These are phyloP conservation scores for Isaurus tuberculatus DNA, from an alignment of 92 coral and sea anemone species.

Conservation along the genomic window DNA sequence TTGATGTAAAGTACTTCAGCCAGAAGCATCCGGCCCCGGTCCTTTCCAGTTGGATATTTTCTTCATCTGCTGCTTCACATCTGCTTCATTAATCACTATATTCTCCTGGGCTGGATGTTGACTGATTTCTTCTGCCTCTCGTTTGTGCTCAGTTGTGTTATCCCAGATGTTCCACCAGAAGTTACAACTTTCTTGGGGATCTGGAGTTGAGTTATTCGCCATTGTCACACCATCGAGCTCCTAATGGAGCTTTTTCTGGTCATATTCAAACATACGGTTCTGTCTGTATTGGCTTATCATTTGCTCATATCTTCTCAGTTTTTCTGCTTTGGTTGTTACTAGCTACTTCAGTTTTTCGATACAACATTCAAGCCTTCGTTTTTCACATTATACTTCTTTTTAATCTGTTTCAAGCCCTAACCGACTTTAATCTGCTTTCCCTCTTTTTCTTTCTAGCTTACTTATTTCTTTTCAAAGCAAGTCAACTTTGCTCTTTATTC, in stretches of 20 bases:
- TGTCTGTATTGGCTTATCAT: constrained; percentile 40
- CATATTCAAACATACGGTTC: constrained; percentile 40
- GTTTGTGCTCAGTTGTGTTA: constrained; percentile 28
- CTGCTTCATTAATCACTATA: neutral
- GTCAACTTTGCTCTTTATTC: too few relatives aligned
- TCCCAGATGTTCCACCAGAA: constrained; percentile 30
- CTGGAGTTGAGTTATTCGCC: neutral
- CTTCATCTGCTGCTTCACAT: too few relatives aligned
- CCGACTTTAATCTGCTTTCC: constrained; percentile 39
- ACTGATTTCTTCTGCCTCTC: constrained; percentile 38
- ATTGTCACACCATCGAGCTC: constrained; percentile 26
- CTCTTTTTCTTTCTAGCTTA: too few relatives aligned
- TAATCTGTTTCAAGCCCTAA: neutral
- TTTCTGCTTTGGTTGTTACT: constrained; percentile 41
- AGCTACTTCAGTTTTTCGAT: constrained; percentile 56
- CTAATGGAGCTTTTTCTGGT: too few relatives aligned
- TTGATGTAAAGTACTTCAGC: constrained; percentile 56
- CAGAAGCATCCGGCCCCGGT: constrained; percentile 56
- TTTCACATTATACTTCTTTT: constrained; percentile 27
- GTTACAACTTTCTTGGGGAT: constrained; percentile 26
- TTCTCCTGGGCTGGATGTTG: too few relatives aligned
- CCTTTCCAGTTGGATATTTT: constrained; percentile 52
- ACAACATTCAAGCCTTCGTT: constrained; percentile 51
- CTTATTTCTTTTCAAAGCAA: too few relatives aligned
- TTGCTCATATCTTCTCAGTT: constrained; percentile 40